Evolutionary conservation across 1,140 invertebrate species (phyloP), one percentile per base, ranked within the genome.

Genomic region (Plodia interpunctella): DNA sequence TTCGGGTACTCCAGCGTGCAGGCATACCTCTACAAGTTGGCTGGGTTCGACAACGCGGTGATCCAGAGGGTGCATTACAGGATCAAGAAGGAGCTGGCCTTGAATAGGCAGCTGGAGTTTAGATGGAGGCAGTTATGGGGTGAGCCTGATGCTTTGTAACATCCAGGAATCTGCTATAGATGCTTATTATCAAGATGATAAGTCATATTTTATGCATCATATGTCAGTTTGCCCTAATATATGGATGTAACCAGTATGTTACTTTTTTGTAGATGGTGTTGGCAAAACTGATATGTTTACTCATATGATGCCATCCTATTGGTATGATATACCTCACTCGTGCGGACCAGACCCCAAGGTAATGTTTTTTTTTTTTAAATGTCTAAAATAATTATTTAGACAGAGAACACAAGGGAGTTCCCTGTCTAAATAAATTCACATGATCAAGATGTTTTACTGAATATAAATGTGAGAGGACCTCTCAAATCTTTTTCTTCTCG

Each of bases 231-330:
- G n/a, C n/a, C n/a, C n/a, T n/a, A n/a, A n/a, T n/a, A n/a, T n/a
- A n/a, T n/a, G n/a, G n/a, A n/a, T n/a, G n/a, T n/a, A n/a, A n/a
- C n/a, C n/a, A n/a, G n/a, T 25, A n/a, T 44, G 9, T 15, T 30
- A 61, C 49, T 56, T 51, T 65, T 53, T 77, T 91, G 60, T 78
- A 96, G 95, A 96, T 91, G 90, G 90, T 44, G 89, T 91, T 17
- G 95, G 94, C 0, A 91, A 91, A 11, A 96, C 94, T 0, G 97
- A 98, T 67, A 94, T 99, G 18, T 94, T 98, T 56, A 98, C 98
- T 11, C 98, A 99, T 74, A 94, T 99, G 93, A 99, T 99, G 97
- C 98, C 98, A 13, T 99, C 99, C 87, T 99, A 99, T 87, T 97
- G 96, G 38, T 99, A 99, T 78, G 98, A 99, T 82, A 92, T 99